Conservation (phyloP, 1,140 invertebrate genomes). For the Caenorhabditis latens region DNA sequence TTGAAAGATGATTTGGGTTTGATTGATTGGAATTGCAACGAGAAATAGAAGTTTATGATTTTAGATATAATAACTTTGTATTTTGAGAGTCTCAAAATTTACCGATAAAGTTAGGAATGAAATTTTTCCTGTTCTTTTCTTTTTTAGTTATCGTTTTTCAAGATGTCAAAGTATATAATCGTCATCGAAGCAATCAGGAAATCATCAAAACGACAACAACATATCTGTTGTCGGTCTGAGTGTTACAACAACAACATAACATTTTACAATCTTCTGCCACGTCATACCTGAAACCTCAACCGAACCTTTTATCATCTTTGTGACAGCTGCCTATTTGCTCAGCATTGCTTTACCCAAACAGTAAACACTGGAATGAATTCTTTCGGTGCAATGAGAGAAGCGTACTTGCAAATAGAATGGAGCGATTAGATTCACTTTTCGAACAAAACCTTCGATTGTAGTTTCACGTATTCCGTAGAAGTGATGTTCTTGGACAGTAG, state of each 20-base stretch:
- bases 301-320: slow-evolving; percentile 1
- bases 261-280: too few species aligned
- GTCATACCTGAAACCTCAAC: too few species aligned
- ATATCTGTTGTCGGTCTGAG: too few species aligned
- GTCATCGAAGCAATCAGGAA: too few species aligned
- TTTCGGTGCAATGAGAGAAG: slow-evolving; percentile 1
- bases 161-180: too few species aligned
- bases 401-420: neutral
- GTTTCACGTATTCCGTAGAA: neutral
- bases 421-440: slow-evolving; percentile 40
- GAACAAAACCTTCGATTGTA: neutral
- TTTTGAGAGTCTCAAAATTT: too few species aligned
- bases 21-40: neutral
- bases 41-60: neutral
- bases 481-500: neutral
- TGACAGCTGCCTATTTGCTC: slow-evolving; percentile 12
- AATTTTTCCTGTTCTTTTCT: too few species aligned
- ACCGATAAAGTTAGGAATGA: too few species aligned
- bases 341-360: slow-evolving; percentile 48
- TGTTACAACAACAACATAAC: too few species aligned
- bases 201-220: too few species aligned
- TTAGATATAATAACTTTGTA: too few species aligned
- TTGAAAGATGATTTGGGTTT: neutral
- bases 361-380: slow-evolving; percentile 5
- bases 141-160: too few species aligned